These are phyloP conservation scores for Drosophila sp. DNA, from an alignment of 1,140 invertebrate species.

Conservation along the genomic window DNA sequence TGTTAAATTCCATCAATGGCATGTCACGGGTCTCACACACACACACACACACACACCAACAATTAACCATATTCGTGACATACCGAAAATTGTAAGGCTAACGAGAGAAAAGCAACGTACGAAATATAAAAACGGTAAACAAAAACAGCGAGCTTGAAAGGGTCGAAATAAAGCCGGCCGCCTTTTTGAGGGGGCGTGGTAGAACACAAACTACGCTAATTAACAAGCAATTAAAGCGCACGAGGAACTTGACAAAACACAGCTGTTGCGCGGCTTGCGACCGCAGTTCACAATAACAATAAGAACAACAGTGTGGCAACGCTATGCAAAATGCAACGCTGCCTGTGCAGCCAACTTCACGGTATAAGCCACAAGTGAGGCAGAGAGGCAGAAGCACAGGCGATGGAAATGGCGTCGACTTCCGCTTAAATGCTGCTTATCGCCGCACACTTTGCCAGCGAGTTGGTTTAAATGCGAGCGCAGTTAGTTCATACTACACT, in stretches of 20 bases:
- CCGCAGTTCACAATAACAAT: slow-evolving; percentile 35
- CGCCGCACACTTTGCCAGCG: slow-evolving; percentile 41
- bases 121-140: slow-evolving; percentile 9
- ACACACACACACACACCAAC: slow-evolving; percentile 28
- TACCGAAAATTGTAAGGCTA: slow-evolving; percentile 25
- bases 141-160: slow-evolving; percentile 1
- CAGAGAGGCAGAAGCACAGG: slow-evolving; percentile 1
- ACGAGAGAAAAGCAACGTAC: slow-evolving; percentile 22
- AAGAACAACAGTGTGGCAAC: slow-evolving; percentile 38
- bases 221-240: slow-evolving; percentile 70
- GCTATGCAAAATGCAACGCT: slow-evolving; percentile 39
- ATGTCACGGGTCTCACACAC: slow-evolving; percentile 40
- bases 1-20: slow-evolving; percentile 74
- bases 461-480: slow-evolving; percentile 36
- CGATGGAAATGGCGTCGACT: slow-evolving; percentile 23
- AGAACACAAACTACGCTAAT: slow-evolving; percentile 66
- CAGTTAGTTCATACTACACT: slow-evolving; percentile 21
- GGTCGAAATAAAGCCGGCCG: neutral
- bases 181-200: slow-evolving; percentile 31
- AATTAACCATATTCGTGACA: slow-evolving; percentile 47
- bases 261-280: slow-evolving; percentile 47
- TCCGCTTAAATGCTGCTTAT: slow-evolving; percentile 53
- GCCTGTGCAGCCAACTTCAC: slow-evolving; percentile 42
- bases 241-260: slow-evolving; percentile 60
- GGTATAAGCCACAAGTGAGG: slow-evolving; percentile 47